Evolutionary conservation across 2,113 vertebrate genomes (phyloP).

Genomic region (Crocuta crocuta): DNA sequence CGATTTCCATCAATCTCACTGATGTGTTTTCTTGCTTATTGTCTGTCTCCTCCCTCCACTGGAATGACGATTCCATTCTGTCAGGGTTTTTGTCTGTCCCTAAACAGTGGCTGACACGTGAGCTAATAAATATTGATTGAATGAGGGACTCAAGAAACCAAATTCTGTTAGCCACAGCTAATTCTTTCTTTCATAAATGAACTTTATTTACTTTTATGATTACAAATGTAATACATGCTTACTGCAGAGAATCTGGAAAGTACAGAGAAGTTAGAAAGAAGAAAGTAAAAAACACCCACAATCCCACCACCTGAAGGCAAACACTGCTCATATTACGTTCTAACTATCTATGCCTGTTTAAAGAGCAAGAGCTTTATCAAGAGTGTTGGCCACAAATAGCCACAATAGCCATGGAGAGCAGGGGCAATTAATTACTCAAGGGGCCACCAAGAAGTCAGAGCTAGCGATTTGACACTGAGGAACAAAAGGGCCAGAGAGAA

Average conservation of each 20-base stretch:
- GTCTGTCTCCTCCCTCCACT: neutral
- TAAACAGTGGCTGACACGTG: neutral
- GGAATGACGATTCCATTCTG: neutral
- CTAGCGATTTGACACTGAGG: slow-evolving; percentile 62
- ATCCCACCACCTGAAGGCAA: slow-evolving; percentile 67
- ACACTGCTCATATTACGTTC: slow-evolving; percentile 66
- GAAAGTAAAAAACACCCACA: slow-evolving; percentile 61
- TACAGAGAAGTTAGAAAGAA: slow-evolving; percentile 71
- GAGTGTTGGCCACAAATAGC: slow-evolving; percentile 57
- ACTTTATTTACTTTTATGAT: slow-evolving; percentile 76
- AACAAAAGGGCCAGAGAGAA: slow-evolving; percentile 44
- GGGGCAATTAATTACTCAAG: slow-evolving; percentile 60
- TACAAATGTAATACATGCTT: slow-evolving; percentile 76
- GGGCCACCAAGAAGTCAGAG: slow-evolving; percentile 45
- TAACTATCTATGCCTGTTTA: slow-evolving; percentile 70
- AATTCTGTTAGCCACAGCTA: slow-evolving; percentile 48
- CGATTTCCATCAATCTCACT: neutral
- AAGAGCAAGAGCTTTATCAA: slow-evolving; percentile 61
- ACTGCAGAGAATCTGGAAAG: slow-evolving; percentile 69
- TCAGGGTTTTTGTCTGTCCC: neutral
- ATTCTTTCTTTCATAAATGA: slow-evolving; percentile 70
- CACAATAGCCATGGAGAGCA: slow-evolving; percentile 65
- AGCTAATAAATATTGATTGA: slow-evolving; percentile 45
- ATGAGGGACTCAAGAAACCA: slow-evolving; percentile 49
- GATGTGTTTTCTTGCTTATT: slow-evolving; percentile 19